These are phyloP conservation scores for Drosophila nebulosa DNA, from an alignment of 1,140 invertebrate species.

Conservation along the genomic window DNA sequence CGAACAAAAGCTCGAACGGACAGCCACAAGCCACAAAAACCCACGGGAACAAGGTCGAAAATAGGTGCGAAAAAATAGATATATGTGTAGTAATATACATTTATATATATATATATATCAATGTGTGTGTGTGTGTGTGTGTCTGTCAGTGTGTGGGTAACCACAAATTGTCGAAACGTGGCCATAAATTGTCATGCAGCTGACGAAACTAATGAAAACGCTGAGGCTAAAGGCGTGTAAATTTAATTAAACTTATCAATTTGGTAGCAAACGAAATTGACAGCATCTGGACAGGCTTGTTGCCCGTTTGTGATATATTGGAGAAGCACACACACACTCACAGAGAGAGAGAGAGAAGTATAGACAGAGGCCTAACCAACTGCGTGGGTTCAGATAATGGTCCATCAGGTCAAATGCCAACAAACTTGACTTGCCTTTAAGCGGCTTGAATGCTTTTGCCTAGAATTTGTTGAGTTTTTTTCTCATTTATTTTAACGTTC, in stretches of 20 bases:
- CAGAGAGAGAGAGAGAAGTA: background rate
- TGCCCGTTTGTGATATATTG: background rate
- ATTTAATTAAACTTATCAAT: constrained; percentile 2
- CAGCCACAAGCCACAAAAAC: background rate
- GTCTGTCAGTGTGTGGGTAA: constrained; percentile 4
- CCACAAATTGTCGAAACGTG: constrained; percentile 45
- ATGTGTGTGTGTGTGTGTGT: background rate
- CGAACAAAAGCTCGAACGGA: constrained; percentile 6
- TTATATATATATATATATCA: constrained; percentile 30
- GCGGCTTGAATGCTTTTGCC: background rate
- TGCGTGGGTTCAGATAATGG: background rate
- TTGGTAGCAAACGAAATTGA: background rate
- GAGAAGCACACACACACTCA: background rate
- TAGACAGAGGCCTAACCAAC: background rate
- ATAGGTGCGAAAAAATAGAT: constrained; percentile 40
- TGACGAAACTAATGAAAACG: constrained; percentile 39
- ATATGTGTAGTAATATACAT: too few relatives aligned
- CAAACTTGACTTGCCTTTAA: background rate
- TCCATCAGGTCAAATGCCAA: background rate
- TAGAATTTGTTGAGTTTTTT: background rate
- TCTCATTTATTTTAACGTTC: constrained; percentile 1
- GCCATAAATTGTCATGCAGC: constrained; percentile 40
- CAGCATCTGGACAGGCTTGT: background rate
- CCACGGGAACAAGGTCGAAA: constrained; percentile 27
- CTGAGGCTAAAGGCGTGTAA: constrained; percentile 10